phyloP scores from a whole-genome alignment of 2,113 vertebrate species.

The Pao palembangensis region DNA sequence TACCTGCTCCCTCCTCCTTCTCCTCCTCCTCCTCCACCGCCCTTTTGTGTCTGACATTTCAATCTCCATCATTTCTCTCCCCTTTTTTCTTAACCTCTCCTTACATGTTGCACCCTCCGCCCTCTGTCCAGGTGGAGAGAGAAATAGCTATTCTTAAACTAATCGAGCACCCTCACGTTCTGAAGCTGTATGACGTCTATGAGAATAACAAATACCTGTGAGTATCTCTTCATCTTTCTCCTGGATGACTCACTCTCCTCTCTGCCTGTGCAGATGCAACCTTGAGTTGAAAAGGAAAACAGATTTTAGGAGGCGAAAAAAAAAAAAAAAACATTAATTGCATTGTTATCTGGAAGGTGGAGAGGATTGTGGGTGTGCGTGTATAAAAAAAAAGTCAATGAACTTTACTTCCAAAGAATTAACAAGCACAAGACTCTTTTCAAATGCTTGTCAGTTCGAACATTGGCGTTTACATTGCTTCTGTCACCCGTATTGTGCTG shows the following conservation, averaged over 20 bases:
- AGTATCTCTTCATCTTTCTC: constrained; percentile 68
- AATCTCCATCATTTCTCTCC: constrained; percentile 19
- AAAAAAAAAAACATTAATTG: constrained; percentile 5
- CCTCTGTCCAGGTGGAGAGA: constrained; percentile 82
- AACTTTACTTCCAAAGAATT: too few relatives aligned
- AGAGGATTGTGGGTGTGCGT: neutral
- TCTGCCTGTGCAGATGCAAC: constrained; percentile 17
- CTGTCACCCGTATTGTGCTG: neutral
- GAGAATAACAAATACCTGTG: constrained; percentile 97
- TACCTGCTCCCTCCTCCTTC: neutral
- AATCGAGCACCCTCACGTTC: constrained; percentile 90
- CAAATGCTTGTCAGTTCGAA: neutral
- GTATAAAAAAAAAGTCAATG: too few relatives aligned
- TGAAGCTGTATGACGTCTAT: constrained; percentile 91
- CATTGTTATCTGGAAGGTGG: neutral
- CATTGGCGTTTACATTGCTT: neutral
- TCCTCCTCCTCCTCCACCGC: constrained; percentile 1
- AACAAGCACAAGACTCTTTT: neutral
- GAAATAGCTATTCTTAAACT: constrained; percentile 94
- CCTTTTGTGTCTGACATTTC: constrained; percentile 32
- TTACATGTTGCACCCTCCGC: constrained; percentile 26
- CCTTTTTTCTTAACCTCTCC: constrained; percentile 27
- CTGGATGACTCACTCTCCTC: constrained; percentile 7
- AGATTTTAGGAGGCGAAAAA: constrained; percentile 1
- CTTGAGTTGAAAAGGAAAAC: constrained; percentile 14